Evolutionary conservation across 2,797 vertebrate species (phyloP).

Genomic region (Hapalemur alaotrensis): DNA sequence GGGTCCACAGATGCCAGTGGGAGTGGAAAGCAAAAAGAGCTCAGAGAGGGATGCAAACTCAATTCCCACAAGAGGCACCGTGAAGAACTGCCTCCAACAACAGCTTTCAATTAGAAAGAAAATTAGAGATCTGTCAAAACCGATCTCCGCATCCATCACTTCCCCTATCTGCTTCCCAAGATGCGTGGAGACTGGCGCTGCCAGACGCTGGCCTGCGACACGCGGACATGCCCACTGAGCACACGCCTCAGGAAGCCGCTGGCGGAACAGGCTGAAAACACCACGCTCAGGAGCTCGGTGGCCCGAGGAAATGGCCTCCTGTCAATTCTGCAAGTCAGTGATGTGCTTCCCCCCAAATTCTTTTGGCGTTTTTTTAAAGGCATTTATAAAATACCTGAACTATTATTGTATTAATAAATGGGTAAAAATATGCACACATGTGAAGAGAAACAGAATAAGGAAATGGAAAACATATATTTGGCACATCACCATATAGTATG

Average conservation of each 20-base stretch:
- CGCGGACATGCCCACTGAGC: not conserved
- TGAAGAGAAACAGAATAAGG: not conserved
- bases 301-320: not conserved
- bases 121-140: conserved; percentile 49
- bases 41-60: not conserved
- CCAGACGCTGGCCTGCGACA: not conserved
- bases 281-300: not conserved
- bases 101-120: conserved; percentile 45
- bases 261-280: not conserved
- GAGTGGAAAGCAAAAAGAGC: not conserved
- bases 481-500: not conserved
- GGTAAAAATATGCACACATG: not conserved
- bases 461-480: not conserved
- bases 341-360: not conserved
- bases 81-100: not conserved
- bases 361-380: not conserved
- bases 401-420: not conserved
- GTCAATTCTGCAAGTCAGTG: not conserved
- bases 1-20: not conserved
- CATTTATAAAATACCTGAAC: not conserved
- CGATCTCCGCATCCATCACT: not conserved
- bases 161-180: conserved; percentile 7
- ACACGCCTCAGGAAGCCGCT: not conserved
- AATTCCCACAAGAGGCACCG: not conserved
- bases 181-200: not conserved